Evolutionary conservation across 2,888 invertebrate genomes (phyloP), one percentile per base, ranked within the genome.

Genomic region (Torymus aiolomorphi): DNA sequence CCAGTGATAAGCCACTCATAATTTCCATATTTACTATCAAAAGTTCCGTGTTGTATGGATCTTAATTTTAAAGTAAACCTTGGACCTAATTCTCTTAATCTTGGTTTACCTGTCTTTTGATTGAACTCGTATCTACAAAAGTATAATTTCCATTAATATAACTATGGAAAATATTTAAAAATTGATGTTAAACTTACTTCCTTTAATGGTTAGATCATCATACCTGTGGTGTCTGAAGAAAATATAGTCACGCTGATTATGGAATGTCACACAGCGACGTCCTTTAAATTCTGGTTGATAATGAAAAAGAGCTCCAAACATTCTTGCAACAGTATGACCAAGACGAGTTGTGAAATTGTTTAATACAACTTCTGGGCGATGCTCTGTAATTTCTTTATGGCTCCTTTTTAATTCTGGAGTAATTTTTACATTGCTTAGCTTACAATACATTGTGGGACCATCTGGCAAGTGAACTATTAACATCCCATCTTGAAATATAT

Each of bases 231-330:
- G 98, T 78, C 99, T 94, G 90, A 99, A 98, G 92, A 99, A 99
- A 86, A 99, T 97, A 89, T 96, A 99, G 92, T 99, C 99, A 80
- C 99, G 93, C 90, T 99, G 99, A 92, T 99, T 99, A 91, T 99
- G 99, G 90, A 99, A 98, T 51, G 99, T 98, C 82, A 98, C 97
- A 0, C 95, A 97, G 82, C 98, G 93, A 3, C 98, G 93, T 0
- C 99, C 99, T 83, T 94, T 94, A 91, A 98, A 99, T 90, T 99
- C 95, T 0, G 99, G 99, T 90, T 97, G 95, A 90, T 97, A 97
- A 90, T 98, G 98, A 90, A 99, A 99, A 59, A 99, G 90, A 0
- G 98, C 95, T 13, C 97, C 97, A 82, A 99, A 92, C 97, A 98
- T 97, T 84, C 99, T 93, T 0, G 97, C 97, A 65, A 99, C 94